These are phyloP conservation scores for Chydorus sphaericus DNA, from an alignment of 2,888 invertebrate genomes.

Conservation along the genomic window DNA sequence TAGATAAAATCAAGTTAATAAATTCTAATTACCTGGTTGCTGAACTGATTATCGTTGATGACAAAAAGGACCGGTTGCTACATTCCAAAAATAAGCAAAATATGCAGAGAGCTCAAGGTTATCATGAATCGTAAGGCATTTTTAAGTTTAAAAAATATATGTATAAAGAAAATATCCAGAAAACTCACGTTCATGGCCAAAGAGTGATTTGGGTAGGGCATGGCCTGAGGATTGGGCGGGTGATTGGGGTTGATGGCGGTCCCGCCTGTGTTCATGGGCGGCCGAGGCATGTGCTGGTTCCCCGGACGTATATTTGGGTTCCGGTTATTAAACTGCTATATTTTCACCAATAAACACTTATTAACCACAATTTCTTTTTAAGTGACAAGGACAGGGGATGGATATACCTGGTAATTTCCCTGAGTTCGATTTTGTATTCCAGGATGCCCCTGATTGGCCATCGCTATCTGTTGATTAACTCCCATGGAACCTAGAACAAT, in stretches of 20 bases:
- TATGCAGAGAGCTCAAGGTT: background rate
- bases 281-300: background rate
- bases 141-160: background rate
- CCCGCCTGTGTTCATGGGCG: background rate
- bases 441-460: background rate
- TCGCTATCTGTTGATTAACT: background rate
- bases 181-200: background rate
- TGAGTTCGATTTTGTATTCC: conserved; percentile 1
- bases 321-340: background rate
- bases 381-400: too few species aligned
- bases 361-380: background rate
- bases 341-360: background rate
- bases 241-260: background rate
- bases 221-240: conserved; percentile 3
- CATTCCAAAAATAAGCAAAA: background rate
- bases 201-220: background rate
- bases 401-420: conserved; percentile 1
- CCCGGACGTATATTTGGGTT: background rate
- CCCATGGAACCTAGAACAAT: background rate
- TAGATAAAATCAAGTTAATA: background rate
- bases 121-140: too few species aligned
- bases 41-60: conserved; percentile 1
- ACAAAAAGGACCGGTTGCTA: conserved; percentile 1
- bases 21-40: background rate
- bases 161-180: too few species aligned